Percentiles rank a stretch among this genome's conserved stretches.
phyloP scores from a whole-genome alignment of 2,797 vertebrate species.

The Xerus rutilus region DNA sequence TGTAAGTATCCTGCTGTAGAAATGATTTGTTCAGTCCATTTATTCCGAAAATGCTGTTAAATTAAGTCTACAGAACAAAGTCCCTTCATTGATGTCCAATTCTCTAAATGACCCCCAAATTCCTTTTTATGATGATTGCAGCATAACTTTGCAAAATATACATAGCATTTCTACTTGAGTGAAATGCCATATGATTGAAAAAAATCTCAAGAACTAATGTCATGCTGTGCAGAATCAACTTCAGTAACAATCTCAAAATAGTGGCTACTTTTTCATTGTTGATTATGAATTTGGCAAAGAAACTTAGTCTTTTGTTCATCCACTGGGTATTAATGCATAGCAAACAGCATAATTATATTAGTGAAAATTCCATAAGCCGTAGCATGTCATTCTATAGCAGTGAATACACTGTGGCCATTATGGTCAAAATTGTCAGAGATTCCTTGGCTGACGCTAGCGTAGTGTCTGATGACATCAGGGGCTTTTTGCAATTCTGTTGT shows the following conservation, averaged over 20 bases:
- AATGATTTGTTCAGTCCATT: constrained; percentile 69
- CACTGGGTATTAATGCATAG: constrained; percentile 22
- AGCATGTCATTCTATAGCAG: constrained; percentile 19
- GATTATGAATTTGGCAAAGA: constrained; percentile 66
- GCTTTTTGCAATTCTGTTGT: neutral
- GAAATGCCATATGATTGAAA: constrained; percentile 8
- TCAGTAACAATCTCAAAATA: constrained; percentile 23
- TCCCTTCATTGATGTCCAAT: constrained; percentile 12
- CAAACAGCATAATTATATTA: constrained; percentile 57
- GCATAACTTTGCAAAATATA: neutral
- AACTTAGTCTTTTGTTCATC: constrained; percentile 63
- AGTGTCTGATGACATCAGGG: constrained; percentile 64
- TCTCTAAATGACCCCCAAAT: constrained; percentile 67
- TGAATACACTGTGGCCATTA: constrained; percentile 56
- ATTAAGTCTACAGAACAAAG: constrained; percentile 54
- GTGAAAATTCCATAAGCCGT: constrained; percentile 54
- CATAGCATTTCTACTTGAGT: neutral
- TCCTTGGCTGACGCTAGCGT: constrained; percentile 60
- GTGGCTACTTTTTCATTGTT: constrained; percentile 33
- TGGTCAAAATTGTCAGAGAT: constrained; percentile 35
- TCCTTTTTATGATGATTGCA: constrained; percentile 48
- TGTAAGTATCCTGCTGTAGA: constrained; percentile 50
- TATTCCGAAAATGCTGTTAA: constrained; percentile 32
- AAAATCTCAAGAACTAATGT: constrained; percentile 31
- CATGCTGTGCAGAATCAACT: neutral